Percentiles rank a stretch among this genome's conserved stretches.
These are phyloP conservation scores for Napeogenes sylphis DNA, from an alignment of 2,888 invertebrate genomes.

Conservation along the genomic window DNA sequence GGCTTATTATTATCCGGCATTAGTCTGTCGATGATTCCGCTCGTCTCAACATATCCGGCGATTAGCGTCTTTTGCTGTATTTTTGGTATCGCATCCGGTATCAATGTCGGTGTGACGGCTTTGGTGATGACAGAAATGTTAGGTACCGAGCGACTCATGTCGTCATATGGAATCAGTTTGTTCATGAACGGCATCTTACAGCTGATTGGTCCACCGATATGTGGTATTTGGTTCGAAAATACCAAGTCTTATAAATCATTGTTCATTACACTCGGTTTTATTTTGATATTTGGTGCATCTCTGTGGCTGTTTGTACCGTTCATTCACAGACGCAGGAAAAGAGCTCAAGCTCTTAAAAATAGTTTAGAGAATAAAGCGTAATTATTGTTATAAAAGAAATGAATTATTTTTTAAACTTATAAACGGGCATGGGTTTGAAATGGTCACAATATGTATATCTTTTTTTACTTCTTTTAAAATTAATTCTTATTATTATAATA, in stretches of 20 bases:
- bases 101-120: conserved; percentile 91
- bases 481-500: too few species aligned
- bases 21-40: conserved; percentile 83
- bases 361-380: conserved; percentile 47
- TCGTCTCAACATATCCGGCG: conserved; percentile 80
- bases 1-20: conserved; percentile 87
- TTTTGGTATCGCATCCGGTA: conserved; percentile 89
- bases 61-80: conserved; percentile 84
- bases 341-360: conserved; percentile 35
- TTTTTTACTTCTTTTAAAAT: too few species aligned
- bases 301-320: conserved; percentile 88
- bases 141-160: conserved; percentile 89
- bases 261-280: conserved; percentile 84
- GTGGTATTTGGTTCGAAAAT: conserved; percentile 83
- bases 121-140: conserved; percentile 93
- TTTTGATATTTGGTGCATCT: conserved; percentile 83
- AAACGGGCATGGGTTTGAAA: background rate
- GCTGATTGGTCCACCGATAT: conserved; percentile 89
- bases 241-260: conserved; percentile 83
- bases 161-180: conserved; percentile 90
- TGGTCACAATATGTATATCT: background rate
- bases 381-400: conserved; percentile 9
- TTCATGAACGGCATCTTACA: conserved; percentile 91
- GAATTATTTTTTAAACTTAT: background rate
- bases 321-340: conserved; percentile 69